Percentiles rank a stretch among this genome's conserved stretches.
Conservation (phyloP, 2,888 invertebrate genomes). For the Trilocha varians region DNA sequence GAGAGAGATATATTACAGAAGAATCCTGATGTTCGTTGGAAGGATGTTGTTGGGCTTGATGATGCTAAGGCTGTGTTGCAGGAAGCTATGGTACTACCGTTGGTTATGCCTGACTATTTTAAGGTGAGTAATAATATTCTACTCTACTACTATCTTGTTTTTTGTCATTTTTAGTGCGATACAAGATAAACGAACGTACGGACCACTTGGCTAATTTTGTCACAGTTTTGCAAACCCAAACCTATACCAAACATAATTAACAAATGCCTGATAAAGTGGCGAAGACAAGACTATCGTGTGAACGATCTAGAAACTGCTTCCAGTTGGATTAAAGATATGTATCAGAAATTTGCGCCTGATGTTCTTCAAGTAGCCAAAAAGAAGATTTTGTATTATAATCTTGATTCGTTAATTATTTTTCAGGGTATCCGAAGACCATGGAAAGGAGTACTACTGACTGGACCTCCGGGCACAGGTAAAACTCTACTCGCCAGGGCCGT, state of each 20-base stretch:
- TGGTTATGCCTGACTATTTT: constrained; percentile 91
- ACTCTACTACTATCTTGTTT: no score
- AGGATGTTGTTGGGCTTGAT: constrained; percentile 80
- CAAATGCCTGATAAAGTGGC: no score
- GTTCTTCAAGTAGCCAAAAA: no score
- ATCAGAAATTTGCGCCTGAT: no score
- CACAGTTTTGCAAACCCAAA: no score
- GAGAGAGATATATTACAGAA: constrained; percentile 89
- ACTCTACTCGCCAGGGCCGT: constrained; percentile 89
- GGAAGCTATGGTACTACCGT: constrained; percentile 90
- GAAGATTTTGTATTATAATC: neutral
- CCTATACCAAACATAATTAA: no score
- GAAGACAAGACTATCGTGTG: no score
- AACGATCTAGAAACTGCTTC: no score
- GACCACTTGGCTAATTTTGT: no score
- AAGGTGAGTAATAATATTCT: constrained; percentile 60
- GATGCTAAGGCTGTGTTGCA: constrained; percentile 85
- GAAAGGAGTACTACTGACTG: constrained; percentile 81
- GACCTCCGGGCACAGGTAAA: constrained; percentile 84
- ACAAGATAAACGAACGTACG: no score
- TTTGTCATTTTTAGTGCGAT: no score
- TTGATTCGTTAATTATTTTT: constrained; percentile 1
- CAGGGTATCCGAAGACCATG: constrained; percentile 86
- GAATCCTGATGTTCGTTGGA: constrained; percentile 88
- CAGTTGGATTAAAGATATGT: no score